Conservation (phyloP, 1,140 invertebrate species). For the Polypedilum vanderplanki region DNA sequence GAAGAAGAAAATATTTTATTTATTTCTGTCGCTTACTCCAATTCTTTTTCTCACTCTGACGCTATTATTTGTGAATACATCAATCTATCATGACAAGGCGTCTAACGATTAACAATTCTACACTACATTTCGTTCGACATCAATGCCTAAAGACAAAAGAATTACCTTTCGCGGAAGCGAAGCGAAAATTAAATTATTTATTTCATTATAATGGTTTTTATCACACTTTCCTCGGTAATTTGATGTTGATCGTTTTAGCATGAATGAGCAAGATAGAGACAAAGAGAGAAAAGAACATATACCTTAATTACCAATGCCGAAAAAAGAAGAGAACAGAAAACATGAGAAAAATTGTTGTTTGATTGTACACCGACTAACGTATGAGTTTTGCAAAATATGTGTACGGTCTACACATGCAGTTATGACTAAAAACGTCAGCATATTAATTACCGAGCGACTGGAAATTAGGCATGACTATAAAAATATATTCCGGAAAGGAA, state of each 20-base stretch:
- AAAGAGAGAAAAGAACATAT: too few relatives aligned
- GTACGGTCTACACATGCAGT: conserved; percentile 4
- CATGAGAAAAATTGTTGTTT: conserved; percentile 12
- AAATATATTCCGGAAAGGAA: neutral
- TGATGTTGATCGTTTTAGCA: too few relatives aligned
- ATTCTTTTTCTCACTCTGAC: too few relatives aligned
- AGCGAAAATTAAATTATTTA: neutral
- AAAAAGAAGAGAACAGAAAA: neutral
- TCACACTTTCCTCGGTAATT: neutral
- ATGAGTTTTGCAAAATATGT: neutral
- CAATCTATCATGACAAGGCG: too few relatives aligned
- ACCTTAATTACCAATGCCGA: neutral
- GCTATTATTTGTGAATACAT: too few relatives aligned
- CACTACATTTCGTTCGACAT: neutral
- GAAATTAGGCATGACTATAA: neutral
- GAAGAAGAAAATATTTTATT: too few relatives aligned
- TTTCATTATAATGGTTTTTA: conserved; percentile 13
- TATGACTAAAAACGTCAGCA: conserved; percentile 8
- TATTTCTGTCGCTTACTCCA: too few relatives aligned
- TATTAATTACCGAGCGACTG: neutral
- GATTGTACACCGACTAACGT: neutral
- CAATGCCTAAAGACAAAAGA: neutral
- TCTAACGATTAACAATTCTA: too few relatives aligned
- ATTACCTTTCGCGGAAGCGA: neutral
- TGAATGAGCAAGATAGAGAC: too few relatives aligned